Base-by-base conservation (phyloP, 2,888 invertebrate species). In the Meliscaeva auricollis region DNA sequence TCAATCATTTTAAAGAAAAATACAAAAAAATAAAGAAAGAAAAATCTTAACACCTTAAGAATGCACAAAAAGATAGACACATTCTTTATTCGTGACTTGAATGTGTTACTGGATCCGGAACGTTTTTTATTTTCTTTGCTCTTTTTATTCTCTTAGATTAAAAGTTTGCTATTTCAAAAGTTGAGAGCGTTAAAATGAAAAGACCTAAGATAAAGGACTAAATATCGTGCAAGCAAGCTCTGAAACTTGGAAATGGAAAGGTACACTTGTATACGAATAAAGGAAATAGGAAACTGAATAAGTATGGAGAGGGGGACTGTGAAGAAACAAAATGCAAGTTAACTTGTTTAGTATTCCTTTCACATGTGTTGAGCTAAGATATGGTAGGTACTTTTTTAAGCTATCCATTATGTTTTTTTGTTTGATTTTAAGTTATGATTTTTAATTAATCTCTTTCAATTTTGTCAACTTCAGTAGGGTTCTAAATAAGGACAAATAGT, bases 1-100 rank as follows among this genome's bases (percentile, higher is more conserved):
- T 64, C 64, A 46, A 41, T 46, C 46, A 46, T 64, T 64, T 62
- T 64, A 15, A 15, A 32, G 17, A 13, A 64, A 64, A 58, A 64
- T 17, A 3, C 1, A 17, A 44, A 62, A 2, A 13, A 8, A 32
- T n/a, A 26, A 3, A 26, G 3, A 26, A 26, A 2, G 4, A 44
- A 62, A 44, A 44, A 30, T 30, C 26, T 44, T 30, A 11, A 62
- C 62, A 44, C 44, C 46, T 64, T 17, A 64, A 32, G 46, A 64
- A 32, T 46, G 64, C 30, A 46, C 54, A 54, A 11, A 13, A 11
- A 41, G 41, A 41, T 4, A 30, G 62, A 17, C 15, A 46, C 46
- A 64, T 46, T 46, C 62, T 13, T 32, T 9, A 30, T 30, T 64
- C 64, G 64, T 64, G 46, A 64, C 46, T 32, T 11, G 46, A 64